These are phyloP conservation scores for Petroica traversi DNA, from an alignment of 2,113 vertebrate genomes.

Conservation along the genomic window DNA sequence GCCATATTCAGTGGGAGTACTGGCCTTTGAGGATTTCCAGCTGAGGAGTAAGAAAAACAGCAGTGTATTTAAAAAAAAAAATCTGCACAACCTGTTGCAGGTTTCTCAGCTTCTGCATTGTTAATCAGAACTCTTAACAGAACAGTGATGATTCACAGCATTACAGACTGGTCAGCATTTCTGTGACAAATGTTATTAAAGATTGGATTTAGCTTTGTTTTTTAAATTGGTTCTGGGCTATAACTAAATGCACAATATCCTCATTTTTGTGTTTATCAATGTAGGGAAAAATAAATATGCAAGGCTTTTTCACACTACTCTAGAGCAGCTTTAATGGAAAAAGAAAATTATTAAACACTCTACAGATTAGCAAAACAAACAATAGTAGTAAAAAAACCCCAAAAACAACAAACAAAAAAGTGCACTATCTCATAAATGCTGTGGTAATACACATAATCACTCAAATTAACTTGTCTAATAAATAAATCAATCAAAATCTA, in stretches of 20 bases:
- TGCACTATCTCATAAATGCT: background rate
- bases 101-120: background rate
- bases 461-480: background rate
- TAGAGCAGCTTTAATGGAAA: conserved; percentile 59
- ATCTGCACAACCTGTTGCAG: background rate
- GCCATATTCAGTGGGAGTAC: background rate
- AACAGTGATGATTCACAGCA: conserved; percentile 13
- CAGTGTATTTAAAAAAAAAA: background rate
- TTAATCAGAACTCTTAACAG: background rate
- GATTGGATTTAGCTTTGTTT: background rate
- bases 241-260: conserved; percentile 65
- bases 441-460: background rate
- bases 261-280: conserved; percentile 68
- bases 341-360: conserved; percentile 62
- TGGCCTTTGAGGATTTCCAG: background rate
- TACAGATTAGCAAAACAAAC: conserved; percentile 63
- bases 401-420: background rate
- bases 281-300: conserved; percentile 62
- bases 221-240: conserved; percentile 68
- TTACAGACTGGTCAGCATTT: conserved; percentile 17
- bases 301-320: conserved; percentile 54
- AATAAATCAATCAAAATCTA: background rate
- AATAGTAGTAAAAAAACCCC: background rate
- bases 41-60: background rate
- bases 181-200: conserved; percentile 11